phyloP scores from a whole-genome alignment of 2,797 vertebrate genomes.

The Eulemur albifrons region DNA sequence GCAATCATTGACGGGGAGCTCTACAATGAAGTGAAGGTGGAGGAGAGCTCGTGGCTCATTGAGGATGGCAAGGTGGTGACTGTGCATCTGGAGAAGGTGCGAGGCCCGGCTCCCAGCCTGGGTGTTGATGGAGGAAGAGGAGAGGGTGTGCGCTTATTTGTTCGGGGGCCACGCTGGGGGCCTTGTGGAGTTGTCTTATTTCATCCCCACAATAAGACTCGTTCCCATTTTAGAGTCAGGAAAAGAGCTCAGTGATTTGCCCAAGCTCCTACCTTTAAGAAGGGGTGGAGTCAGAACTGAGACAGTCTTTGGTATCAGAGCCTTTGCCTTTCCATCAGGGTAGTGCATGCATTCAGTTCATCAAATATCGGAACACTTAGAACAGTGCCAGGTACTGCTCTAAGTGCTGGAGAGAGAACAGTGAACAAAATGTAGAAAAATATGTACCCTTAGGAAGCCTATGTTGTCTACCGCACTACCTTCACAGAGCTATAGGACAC shows the following conservation, averaged over 20 bases:
- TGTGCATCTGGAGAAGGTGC: conserved; percentile 96
- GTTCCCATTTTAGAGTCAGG: not conserved
- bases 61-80: conserved; percentile 96
- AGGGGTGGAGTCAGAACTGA: not conserved
- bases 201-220: not conserved
- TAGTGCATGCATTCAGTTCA: not conserved
- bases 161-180: not conserved
- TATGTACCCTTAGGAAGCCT: not conserved
- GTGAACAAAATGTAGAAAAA: not conserved
- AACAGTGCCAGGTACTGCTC: not conserved
- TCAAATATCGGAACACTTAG: not conserved
- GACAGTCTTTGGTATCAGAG: not conserved
- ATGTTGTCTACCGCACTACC: not conserved
- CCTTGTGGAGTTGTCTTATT: not conserved
- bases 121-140: not conserved
- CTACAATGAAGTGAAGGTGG: conserved; percentile 96
- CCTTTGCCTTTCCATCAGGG: not conserved
- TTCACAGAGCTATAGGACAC: not conserved
- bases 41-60: conserved; percentile 98
- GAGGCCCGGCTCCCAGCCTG: not conserved
- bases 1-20: conserved; percentile 90
- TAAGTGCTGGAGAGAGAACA: not conserved
- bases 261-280: not conserved
- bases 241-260: not conserved
- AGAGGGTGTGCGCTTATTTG: not conserved